Conservation (phyloP, 2,113 vertebrate species). For the Nycticebus coucang region DNA sequence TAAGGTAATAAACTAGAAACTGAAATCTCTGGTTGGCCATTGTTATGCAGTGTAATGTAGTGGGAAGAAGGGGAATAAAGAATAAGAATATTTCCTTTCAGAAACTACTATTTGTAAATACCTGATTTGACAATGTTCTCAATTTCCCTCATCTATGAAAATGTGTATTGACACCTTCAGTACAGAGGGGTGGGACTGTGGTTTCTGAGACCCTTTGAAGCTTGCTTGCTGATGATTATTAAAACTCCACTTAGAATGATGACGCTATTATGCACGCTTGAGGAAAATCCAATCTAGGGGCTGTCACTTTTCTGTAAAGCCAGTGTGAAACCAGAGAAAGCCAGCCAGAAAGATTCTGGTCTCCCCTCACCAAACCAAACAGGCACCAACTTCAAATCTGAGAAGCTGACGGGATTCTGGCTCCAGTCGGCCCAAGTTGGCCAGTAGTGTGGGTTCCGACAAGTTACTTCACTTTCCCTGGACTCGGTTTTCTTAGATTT, state of each 20-base stretch:
- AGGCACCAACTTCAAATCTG: background rate
- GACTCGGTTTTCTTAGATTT: background rate
- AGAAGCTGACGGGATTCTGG: background rate
- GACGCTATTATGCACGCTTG: background rate
- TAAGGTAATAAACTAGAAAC: background rate
- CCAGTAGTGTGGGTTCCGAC: background rate
- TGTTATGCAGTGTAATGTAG: background rate
- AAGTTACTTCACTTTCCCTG: background rate
- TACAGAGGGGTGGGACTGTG: background rate
- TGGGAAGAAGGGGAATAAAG: rapidly evolving
- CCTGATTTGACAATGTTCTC: background rate
- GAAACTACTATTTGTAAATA: background rate
- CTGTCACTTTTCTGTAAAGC: background rate
- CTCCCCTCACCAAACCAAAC: background rate
- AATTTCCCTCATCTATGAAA: background rate
- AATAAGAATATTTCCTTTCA: background rate
- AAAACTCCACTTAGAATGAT: background rate
- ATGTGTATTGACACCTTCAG: background rate
- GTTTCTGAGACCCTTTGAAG: background rate
- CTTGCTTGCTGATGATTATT: background rate
- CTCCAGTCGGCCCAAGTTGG: background rate
- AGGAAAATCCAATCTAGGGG: background rate
- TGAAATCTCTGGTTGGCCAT: background rate
- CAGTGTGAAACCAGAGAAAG: constrained; percentile 2
- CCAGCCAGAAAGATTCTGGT: background rate